phyloP scores from a whole-genome alignment of 2,113 vertebrate genomes.

The Xyrauchen texanus region DNA sequence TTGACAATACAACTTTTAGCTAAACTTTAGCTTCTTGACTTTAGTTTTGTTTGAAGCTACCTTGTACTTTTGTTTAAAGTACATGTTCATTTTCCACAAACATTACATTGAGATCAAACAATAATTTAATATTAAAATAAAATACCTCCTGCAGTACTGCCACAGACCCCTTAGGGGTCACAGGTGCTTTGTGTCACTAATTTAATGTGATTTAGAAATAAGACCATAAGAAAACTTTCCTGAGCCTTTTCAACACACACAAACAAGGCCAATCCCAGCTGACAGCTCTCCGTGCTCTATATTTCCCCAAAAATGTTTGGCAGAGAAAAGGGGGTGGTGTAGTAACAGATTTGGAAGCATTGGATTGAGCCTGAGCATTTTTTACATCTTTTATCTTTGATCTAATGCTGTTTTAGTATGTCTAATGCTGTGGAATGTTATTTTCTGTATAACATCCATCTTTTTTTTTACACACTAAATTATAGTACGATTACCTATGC shows the following conservation, averaged over 20 bases:
- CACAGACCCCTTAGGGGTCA: no score
- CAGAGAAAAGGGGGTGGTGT: no score
- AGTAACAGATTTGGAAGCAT: neutral
- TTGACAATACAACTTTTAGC: no score
- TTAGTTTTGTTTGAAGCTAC: no score
- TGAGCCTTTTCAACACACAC: constrained; percentile 9
- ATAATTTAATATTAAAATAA: no score
- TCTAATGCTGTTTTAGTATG: neutral
- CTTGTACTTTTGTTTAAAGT: no score
- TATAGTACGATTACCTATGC: neutral
- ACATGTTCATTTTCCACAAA: no score
- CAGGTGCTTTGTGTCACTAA: neutral
- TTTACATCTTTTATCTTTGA: neutral
- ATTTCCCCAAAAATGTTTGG: neutral
- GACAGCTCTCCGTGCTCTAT: neutral
- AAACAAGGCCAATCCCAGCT: constrained; percentile 27
- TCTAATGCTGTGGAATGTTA: neutral
- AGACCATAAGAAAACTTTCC: neutral
- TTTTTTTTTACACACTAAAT: neutral
- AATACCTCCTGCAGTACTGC: no score
- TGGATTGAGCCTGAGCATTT: neutral
- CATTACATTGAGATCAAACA: no score
- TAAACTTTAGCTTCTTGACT: no score
- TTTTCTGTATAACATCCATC: neutral
- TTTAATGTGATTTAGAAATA: constrained; percentile 7